Evolutionary conservation across 2,797 vertebrate species (phyloP), one percentile per base, ranked within the genome.

Genomic region (Peromyscus melanophrys): DNA sequence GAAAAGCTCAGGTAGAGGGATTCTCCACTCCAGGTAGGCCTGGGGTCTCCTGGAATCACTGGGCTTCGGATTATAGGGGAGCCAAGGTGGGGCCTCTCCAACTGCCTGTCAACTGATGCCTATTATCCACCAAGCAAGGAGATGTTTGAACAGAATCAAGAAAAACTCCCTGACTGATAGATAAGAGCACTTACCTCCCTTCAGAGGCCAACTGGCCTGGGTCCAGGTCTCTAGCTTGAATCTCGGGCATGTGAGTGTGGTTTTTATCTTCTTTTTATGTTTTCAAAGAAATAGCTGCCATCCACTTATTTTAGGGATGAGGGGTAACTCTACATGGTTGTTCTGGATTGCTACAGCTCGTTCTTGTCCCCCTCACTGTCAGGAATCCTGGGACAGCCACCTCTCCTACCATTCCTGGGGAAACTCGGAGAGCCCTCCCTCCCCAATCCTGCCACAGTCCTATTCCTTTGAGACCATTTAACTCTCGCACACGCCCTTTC

Each of bases 201-300:
- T n/a, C 55, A 6, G 65, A 96, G 86, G 89, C 80, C 89, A 87
- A 3, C 0, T 95, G 96, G 93, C 76, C 81, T 34, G 57, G 57
- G 61, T 46, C 75, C 49, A 92, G 40, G 92, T n/a, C 95, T 77
- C 55, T 75, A 40, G 86, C 83, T 85, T 19, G 0, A 92, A 92
- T 46, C 91, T 90, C 34, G 4, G 29, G 19, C 94, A 95, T 29
- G 40, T 95, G 89, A 97, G 63, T 25, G 25, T 61, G 16, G 67
- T 80, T 71, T 81, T 73, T 57, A 94, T 94, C 76, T 94, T 86
- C 90, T 89, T 95, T 93, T 77, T 49, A 89, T 86, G 9, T 75
- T 84, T 94, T 91, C 82, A 96, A 93, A 90, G 77, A 93, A 88
- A 89, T 29, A n/a, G 49, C 78, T 85, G 46, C 69, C 76, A 85